Percentiles rank a stretch among this genome's conserved stretches.
Evolutionary conservation across 2,888 invertebrate species (phyloP).

Genomic region (Pyrochroa serraticornis): DNA sequence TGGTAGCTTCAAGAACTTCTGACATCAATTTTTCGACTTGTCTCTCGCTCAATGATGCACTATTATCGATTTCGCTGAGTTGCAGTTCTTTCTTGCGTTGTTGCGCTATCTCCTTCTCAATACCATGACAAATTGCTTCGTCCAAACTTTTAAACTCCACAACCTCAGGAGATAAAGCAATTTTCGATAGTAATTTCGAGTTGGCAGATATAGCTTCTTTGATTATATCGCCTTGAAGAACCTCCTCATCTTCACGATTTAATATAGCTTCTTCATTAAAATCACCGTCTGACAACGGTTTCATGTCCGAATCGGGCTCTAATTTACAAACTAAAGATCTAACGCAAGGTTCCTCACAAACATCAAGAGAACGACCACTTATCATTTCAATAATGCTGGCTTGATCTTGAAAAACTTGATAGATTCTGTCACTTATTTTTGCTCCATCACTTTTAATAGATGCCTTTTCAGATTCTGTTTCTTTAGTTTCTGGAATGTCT

Average conservation of each 20-base stretch:
- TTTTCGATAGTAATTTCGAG: slow-evolving; percentile 47
- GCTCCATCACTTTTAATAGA: not conserved
- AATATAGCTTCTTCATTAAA: not conserved
- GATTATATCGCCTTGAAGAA: slow-evolving; percentile 35
- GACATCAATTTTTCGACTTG: slow-evolving; percentile 58
- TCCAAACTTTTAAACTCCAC: slow-evolving; percentile 33
- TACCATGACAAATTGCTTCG: slow-evolving; percentile 23
- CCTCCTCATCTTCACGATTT: not conserved
- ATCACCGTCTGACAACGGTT: slow-evolving; percentile 21
- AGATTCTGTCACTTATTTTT: slow-evolving; percentile 6
- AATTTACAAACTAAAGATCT: slow-evolving; percentile 18
- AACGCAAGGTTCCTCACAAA: slow-evolving; percentile 35
- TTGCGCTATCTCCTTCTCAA: slow-evolving; percentile 15
- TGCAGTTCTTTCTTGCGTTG: slow-evolving; percentile 3
- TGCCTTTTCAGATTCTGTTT: not conserved
- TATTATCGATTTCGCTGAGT: slow-evolving; percentile 13
- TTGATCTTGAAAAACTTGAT: slow-evolving; percentile 28
- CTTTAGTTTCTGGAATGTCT: slow-evolving; percentile 5
- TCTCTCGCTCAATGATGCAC: slow-evolving; percentile 32
- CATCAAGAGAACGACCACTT: slow-evolving; percentile 30
- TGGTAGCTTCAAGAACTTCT: slow-evolving; percentile 59
- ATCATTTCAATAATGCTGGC: slow-evolving; percentile 36
- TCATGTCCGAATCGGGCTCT: slow-evolving; percentile 14
- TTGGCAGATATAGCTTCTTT: slow-evolving; percentile 47
- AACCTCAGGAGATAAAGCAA: slow-evolving; percentile 44